Evolutionary conservation across 2,797 vertebrate genomes (phyloP).

Genomic region (Craterocephalus amniculus): DNA sequence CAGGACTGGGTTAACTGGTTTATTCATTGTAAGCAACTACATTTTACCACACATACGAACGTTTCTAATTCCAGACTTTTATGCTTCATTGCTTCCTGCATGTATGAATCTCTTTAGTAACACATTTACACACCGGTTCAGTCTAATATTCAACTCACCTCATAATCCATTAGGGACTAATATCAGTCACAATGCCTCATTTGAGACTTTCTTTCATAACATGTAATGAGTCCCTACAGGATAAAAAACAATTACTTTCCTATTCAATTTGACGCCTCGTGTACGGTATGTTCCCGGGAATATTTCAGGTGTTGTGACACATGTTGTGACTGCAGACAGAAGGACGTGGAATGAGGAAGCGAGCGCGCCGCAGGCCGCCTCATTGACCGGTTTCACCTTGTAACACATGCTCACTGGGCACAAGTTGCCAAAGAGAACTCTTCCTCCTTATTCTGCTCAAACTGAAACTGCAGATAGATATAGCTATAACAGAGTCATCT

Average conservation of each 20-base stretch:
- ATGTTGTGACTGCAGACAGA: neutral
- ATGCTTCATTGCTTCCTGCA: conserved; percentile 16
- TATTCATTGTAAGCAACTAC: neutral
- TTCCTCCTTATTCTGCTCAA: conserved; percentile 14
- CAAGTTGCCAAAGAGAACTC: conserved; percentile 32
- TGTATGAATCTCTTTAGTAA: conserved; percentile 13
- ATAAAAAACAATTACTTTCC: neutral
- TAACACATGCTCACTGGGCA: conserved; percentile 57
- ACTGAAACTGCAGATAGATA: neutral
- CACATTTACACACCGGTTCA: conserved; percentile 45
- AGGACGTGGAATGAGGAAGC: conserved; percentile 11
- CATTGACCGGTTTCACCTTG: conserved; percentile 53
- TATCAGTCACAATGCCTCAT: neutral
- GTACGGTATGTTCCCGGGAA: neutral
- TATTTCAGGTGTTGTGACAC: conserved; percentile 3
- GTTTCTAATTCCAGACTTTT: neutral
- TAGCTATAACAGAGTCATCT: neutral
- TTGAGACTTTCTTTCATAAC: conserved; percentile 1
- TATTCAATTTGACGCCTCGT: neutral
- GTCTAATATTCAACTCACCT: conserved; percentile 36
- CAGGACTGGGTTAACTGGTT: neutral
- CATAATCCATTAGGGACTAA: conserved; percentile 27
- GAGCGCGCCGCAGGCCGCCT: conserved; percentile 10
- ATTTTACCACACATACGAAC: neutral
- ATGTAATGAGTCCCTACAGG: neutral